phyloP scores from a whole-genome alignment of 2,113 vertebrate species.

The Pygoscelis antarcticus region DNA sequence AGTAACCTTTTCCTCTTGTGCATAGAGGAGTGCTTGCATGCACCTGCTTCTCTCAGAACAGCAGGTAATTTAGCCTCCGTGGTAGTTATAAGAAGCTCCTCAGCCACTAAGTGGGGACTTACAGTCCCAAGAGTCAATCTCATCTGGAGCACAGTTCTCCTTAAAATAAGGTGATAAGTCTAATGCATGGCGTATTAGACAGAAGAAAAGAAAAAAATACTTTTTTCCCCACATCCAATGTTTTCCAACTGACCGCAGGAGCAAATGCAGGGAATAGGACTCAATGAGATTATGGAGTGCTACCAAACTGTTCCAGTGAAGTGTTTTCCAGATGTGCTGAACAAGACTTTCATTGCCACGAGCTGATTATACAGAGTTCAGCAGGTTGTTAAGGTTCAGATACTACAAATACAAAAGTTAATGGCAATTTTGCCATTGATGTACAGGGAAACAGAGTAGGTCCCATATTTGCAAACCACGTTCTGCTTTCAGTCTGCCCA shows the following conservation, averaged over 20 bases:
- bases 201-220: neutral
- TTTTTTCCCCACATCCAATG: neutral
- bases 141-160: neutral
- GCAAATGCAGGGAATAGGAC: neutral
- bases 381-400: neutral
- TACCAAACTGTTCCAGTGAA: neutral
- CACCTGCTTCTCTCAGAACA: constrained; percentile 15
- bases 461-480: neutral
- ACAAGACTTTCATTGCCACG: neutral
- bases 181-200: neutral
- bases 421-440: neutral
- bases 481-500: neutral
- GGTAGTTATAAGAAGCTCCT: neutral
- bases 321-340: constrained; percentile 20
- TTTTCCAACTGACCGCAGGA: constrained; percentile 10
- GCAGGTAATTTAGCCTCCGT: neutral
- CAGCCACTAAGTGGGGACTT: neutral
- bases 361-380: neutral
- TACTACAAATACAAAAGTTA: neutral
- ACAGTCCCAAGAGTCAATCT: neutral
- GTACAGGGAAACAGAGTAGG: neutral
- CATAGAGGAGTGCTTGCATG: neutral
- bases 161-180: constrained; percentile 30
- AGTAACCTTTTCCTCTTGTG: constrained; percentile 16
- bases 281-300: constrained; percentile 23